Base-by-base conservation (phyloP, 64 coral and sea anemone genomes). In the Anthopleura sola region DNA sequence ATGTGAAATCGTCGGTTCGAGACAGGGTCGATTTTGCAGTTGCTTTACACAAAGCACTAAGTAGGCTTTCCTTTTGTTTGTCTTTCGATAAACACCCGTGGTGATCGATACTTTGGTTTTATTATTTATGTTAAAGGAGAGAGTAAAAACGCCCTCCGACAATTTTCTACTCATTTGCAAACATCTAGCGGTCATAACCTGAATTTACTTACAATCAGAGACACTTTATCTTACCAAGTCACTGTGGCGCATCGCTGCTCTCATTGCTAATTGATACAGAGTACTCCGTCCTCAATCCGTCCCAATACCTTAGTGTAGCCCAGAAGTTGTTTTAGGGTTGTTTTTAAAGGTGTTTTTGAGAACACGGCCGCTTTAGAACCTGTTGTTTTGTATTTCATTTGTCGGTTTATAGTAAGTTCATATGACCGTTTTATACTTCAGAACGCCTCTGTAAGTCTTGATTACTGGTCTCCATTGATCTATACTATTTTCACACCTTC, bases 91-190 rank as follows among this genome's bases (percentile, higher is more conserved):
- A 15, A 81, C 78, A 81, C 78, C 82, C 82, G 18, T 8, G 15
- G 76, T 48, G 76, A 79, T 14, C 14, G 19, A 79, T 79, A 79
- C 37, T 79, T 44, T 79, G 53, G 3, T n/a, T 83, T 11, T 20
- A 49, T 56, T 60, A 58, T 83, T 83, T 21, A 58, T 83, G 24
- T 60, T 18, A 38, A 60, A 23, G 23, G 36, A 83, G 55, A 28
- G 49, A 33, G 51, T 58, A 83, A 79, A 83, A 57, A 23, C 82
- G 50, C 82, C 82, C n/a, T 56, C 50, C 5, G 33, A 0, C 50
- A 83, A 83, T 83, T 83, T 83, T 48, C 26, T 49, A 60, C 51
- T 49, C 32, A 53, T 83, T 56, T 83, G 51, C 26, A 71, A 16
- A 71, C n/a, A 11, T 34, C 28, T 71, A 71, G 66, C 34, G 66